Percentiles rank a stretch among this genome's conserved stretches.
Evolutionary conservation across 2,797 vertebrate genomes (phyloP).

Genomic region (Ctenopoma multispine): DNA sequence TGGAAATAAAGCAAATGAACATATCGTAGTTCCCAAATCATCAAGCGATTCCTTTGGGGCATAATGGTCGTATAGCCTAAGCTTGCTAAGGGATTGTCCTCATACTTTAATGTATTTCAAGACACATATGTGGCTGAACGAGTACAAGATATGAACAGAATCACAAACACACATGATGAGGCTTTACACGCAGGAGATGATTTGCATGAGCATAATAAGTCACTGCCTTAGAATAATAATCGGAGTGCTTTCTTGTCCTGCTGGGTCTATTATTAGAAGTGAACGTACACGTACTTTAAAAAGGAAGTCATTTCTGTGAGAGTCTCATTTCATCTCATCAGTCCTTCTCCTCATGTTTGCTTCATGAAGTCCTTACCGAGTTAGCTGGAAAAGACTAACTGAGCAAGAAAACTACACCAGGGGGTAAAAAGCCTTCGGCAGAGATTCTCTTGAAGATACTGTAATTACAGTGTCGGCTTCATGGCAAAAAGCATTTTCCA

Average conservation of each 20-base stretch:
- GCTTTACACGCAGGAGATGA: neutral
- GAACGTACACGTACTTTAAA: slow-evolving; percentile 19
- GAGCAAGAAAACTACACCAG: slow-evolving; percentile 1
- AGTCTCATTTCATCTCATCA: slow-evolving; percentile 1
- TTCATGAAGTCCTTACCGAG: slow-evolving; percentile 3
- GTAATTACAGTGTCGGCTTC: slow-evolving; percentile 43
- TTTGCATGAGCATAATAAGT: slow-evolving; percentile 8
- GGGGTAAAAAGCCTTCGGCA: slow-evolving; percentile 40
- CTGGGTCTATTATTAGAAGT: slow-evolving; percentile 20
- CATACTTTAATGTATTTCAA: neutral
- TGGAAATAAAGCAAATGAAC: too few relatives aligned
- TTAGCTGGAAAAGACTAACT: slow-evolving; percentile 1
- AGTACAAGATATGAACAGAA: neutral
- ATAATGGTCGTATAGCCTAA: neutral
- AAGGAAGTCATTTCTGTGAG: neutral
- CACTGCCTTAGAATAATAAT: slow-evolving; percentile 8
- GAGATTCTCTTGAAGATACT: slow-evolving; percentile 59
- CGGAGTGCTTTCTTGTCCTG: slow-evolving; percentile 12
- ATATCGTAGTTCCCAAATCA: neutral
- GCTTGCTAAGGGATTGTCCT: neutral
- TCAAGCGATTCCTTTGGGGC: neutral
- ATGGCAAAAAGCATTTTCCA: slow-evolving; percentile 43
- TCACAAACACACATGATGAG: neutral
- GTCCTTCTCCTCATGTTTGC: slow-evolving; percentile 2
- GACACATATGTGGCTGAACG: neutral